Evolutionary conservation across 2,797 vertebrate species (phyloP), one percentile per base, ranked within the genome.

Genomic region (Macrochelys suwanniensis): DNA sequence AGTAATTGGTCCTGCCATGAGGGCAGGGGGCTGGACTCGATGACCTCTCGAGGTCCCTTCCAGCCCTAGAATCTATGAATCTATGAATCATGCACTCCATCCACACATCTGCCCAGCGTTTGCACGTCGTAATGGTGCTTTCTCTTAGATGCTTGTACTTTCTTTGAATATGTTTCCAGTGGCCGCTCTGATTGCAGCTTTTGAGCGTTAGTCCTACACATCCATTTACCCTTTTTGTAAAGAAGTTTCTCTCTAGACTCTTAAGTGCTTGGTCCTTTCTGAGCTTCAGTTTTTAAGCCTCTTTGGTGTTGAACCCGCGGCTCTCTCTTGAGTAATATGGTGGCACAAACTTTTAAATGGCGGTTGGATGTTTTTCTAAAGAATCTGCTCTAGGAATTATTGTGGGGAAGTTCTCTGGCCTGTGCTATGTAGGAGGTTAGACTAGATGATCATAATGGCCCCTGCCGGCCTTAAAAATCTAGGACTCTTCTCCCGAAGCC

Each of bases 251-350:
- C 42, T 26, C 61, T 77, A 37, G 65, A 68, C n/a, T 54, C 93
- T 93, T 78, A 37, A 71, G 65, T 1, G 2, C 77, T 49, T 37
- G 71, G 88, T 94, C 88, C 51, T 84, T 94, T 89, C 84, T 93
- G 2, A 79, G 50, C 53, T 71, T 71, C 17, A 74, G 42, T 95
- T 94, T 96, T 87, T 91, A 92, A 88, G 79, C 85, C 94, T 94
- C 59, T 53, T 85, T 90, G 83, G 85, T 76, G 85, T 89, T 42
- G 81, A 94, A 77, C 82, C 96, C 15, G 1, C 8, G 11, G 51
- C 95, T 92, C 92, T 96, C 61, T 95, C 87, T 90, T 92, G 77
- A 93, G 92, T 93, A 93, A 94, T 85, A 49, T 78, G 89, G 37
- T 91, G 90, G 85, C 87, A 84, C 15, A 7, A 7, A 65, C 7